phyloP scores from a whole-genome alignment of 2,888 invertebrate species.

The Gari tellinella region DNA sequence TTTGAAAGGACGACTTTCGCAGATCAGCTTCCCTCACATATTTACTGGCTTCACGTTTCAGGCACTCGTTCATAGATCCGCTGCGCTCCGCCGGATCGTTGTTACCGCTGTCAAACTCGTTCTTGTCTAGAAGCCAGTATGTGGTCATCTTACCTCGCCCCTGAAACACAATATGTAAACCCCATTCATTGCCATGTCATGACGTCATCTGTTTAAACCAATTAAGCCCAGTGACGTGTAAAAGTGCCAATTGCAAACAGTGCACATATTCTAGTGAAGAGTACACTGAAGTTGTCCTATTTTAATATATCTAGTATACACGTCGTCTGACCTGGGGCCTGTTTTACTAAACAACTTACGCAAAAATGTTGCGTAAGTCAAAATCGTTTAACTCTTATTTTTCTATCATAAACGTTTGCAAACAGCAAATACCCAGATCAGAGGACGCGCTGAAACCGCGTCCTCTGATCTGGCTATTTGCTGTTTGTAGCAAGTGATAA shows the following conservation, averaged over 20 bases:
- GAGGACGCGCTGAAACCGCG: no score
- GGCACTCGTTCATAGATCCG: constrained; percentile 20
- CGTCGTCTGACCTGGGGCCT: no score
- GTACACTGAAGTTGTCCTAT: no score
- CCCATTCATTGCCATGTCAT: background rate
- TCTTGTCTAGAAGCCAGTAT: constrained; percentile 55
- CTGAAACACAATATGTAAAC: background rate
- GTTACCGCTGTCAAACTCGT: constrained; percentile 57
- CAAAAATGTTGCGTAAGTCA: no score
- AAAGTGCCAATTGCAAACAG: background rate
- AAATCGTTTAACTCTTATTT: no score
- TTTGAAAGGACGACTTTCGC: constrained; percentile 6
- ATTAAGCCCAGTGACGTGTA: no score
- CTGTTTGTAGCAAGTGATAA: no score
- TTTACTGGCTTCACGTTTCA: background rate
- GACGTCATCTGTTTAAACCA: background rate
- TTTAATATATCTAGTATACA: no score
- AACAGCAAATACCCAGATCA: no score
- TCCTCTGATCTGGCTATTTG: no score
- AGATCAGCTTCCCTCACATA: background rate
- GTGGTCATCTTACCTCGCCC: constrained; percentile 36
- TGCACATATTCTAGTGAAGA: background rate
- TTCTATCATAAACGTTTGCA: no score
- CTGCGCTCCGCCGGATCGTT: constrained; percentile 10
- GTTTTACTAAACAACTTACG: no score